Base-by-base conservation (phyloP, 2,797 vertebrate genomes). In the Chaetodon trifasciatus region DNA sequence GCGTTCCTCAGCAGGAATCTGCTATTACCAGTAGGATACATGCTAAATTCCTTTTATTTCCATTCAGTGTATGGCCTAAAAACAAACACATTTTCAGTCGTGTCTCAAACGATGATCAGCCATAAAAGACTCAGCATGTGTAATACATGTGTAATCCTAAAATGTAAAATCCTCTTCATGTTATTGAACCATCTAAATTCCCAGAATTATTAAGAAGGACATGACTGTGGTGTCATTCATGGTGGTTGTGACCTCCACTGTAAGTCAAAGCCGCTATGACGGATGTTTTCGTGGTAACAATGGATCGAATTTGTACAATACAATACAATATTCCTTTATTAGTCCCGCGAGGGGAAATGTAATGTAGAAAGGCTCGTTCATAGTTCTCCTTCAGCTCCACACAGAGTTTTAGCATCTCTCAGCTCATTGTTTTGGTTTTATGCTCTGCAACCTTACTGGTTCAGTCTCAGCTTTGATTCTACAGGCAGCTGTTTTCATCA, bases 1-100 rank as follows among this genome's bases (percentile, higher is more conserved):
- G 79, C 75, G 69, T 72, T 74, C 70, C 47, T 62, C 56, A 78
- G 53, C 53, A 50, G 10, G 23, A 13, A 42, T 15, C 60, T 70
- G 47, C 44, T 17, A 68, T 67, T 57, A 62, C 9, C 21, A 44
- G 68, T 5, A 11, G 12, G 8, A 61, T 35, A 4, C 10, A 24
- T 49, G 28, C 2, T 9, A 4, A 37, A 42, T 49, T 52, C 28
- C 5, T 1, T 10, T 16, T 39, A 35, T 37, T 70, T 24, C 5
- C 23, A 17, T 32, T 40, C 13, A 2, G 9, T 4, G 1, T 35
- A 65, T 63, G 57, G n/a, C 24, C 40, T 8, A 0, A 46, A 49
- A 70, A 49, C 19, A 50, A 37, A 28, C 6, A 13, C 10, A 6
- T 49, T 57, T 69, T 50, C 21, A 11, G 10, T 46, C 35, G 16